Evolutionary conservation across 2,888 invertebrate species (phyloP), one percentile per base, ranked within the genome.

Genomic region (Arenicola marina): DNA sequence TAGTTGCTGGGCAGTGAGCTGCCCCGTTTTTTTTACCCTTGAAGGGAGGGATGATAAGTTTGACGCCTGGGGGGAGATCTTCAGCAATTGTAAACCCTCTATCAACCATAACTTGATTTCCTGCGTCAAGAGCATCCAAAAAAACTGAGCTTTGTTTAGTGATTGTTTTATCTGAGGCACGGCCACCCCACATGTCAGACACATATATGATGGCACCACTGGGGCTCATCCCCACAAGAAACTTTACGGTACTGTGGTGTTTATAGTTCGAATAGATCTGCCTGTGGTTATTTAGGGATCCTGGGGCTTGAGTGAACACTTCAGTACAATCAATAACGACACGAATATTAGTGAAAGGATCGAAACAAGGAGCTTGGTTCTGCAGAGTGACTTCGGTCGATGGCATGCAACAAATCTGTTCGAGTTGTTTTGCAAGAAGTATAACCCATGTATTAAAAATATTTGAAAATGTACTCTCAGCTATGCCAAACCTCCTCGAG

Each of bases 221-320:
- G 21, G 67, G 69, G 32, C 45, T 55, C 7, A 72, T 68, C 3
- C 65, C 69, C 11, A 69, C 65, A n/a, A 72, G 56, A 34, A 56
- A 62, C 53, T 72, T 73, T n/a, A 51, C 58, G 2, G 72, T 69
- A 33, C 70, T 69, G 32, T 68, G 59, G 51, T 65, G 65, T 43
- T 72, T 70, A 48, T 70, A 73, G 38, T 62, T 61, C 21, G 72
- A 72, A 59, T 62, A 72, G 33, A 59, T 64, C 54, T 69, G 58
- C n/a, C n/a, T n/a, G n/a, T n/a, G n/a, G n/a, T n/a, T n/a, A n/a
- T n/a, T n/a, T n/a, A n/a, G n/a, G n/a, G n/a, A n/a, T n/a, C n/a
- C n/a, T n/a, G n/a, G n/a, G n/a, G n/a, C n/a, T n/a, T n/a, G n/a
- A n/a, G n/a, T n/a, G n/a, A n/a, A n/a, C n/a, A n/a, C n/a, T n/a